Conservation (phyloP, 2,888 invertebrate genomes). For the Eledona agricola region DNA sequence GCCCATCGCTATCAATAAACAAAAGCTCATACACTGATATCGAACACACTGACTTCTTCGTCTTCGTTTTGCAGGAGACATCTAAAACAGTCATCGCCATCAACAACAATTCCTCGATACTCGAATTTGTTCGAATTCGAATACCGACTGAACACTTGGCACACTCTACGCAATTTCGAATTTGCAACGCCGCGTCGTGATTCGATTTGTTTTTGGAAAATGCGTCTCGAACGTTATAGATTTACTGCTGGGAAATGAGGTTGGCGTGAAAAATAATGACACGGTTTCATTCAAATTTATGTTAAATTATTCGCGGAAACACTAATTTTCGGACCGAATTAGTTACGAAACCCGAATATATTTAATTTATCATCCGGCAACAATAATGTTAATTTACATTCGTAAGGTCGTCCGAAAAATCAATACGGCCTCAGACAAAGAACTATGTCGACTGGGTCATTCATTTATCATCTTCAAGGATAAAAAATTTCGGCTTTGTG, state of each 20-base stretch:
- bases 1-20: conserved; percentile 60
- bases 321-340: conserved; percentile 9
- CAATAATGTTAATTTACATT: conserved; percentile 14
- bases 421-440: no score
- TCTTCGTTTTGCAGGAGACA: conserved; percentile 53
- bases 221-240: no score
- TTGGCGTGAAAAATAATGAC: conserved; percentile 12
- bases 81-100: conserved; percentile 59
- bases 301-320: conserved; percentile 15
- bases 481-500: no score
- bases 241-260: no score
- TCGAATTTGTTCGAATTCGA: conserved; percentile 12
- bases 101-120: conserved; percentile 40
- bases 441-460: no score
- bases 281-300: conserved; percentile 17
- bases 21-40: conserved; percentile 31
- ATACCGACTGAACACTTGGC: no score
- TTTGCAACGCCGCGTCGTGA: no score
- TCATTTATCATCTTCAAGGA: no score
- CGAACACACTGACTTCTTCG: conserved; percentile 47
- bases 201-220: no score
- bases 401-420: conserved; percentile 1
- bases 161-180: no score
- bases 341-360: not conserved
- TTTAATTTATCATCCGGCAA: conserved; percentile 9